Base-by-base conservation (phyloP, 2,113 vertebrate species). In the Callocephalon fimbriatum region DNA sequence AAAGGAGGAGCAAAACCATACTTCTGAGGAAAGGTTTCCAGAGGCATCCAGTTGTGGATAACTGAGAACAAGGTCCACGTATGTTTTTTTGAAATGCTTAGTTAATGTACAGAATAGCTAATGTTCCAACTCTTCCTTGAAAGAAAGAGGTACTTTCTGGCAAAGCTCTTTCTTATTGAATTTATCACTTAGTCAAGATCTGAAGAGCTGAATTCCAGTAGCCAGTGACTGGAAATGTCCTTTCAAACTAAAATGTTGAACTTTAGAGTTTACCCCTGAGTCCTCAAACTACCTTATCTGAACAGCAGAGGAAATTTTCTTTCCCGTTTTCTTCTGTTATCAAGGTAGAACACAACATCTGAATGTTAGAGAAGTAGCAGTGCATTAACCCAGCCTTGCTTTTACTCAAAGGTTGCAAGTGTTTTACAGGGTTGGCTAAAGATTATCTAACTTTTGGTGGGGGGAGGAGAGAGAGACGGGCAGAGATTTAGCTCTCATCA, bases 211-310 rank as follows among this genome's bases (percentile, higher is more conserved):
- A 96, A 87, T 94, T 94, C 81, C 87, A 73, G 87, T 82, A 94
- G 87, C 89, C 86, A 53, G 0, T 82, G 84, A 65, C 89, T 96
- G 74, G 61, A 94, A 93, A 82, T 58, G 58, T 65, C 90, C 58
- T 94, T 96, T 96, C 86, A 91, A 76, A 90, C 77, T 78, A 68
- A 96, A 94, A 93, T 75, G 26, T n/a, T 96, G 91, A 97, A 86
- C 95, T 96, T 95, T 67, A 56, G 94, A 94, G 56, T 95, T 96
- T 96, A 91, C 80, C 91, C 89, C 73, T 9, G 83, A 89, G 95
- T 94, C 89, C 80, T 81, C 29, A 0, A 72, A 83, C 83, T 75
- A 37, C 95, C 32, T 89, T 85, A 93, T 96, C 94, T 89, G 59
- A 86, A 37, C 0, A 0, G 37, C 66, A 79, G 51, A 87, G 77